A percentile compares a stretch with the other conserved stretches of the same genome.
Evolutionary conservation across 2,888 invertebrate species (phyloP).

Genomic region (Acanthosepion pharaonis): DNA sequence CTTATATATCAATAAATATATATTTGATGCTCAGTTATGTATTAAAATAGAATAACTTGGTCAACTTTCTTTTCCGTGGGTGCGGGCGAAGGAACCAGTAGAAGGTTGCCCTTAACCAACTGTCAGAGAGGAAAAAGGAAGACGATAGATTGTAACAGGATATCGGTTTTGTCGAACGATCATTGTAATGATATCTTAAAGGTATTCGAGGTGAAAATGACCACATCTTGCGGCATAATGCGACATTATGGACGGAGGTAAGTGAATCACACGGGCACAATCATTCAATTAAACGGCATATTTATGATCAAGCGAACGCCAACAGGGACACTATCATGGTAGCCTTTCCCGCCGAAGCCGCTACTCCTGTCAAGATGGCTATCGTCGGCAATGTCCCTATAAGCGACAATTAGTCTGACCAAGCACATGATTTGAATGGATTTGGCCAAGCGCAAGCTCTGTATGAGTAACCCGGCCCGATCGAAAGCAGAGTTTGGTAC

Average conservation of each 20-base stretch:
- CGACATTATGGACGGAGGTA: not conserved
- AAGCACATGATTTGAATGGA: not conserved
- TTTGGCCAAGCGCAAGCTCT: not conserved
- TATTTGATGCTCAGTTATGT: too few species aligned
- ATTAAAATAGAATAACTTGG: not conserved
- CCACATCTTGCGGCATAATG: not conserved
- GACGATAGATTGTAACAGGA: not conserved
- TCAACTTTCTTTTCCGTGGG: not conserved
- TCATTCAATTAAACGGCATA: not conserved
- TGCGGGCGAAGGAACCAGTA: not conserved
- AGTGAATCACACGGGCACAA: not conserved
- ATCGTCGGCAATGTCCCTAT: not conserved
- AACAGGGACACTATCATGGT: not conserved
- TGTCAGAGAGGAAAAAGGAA: not conserved
- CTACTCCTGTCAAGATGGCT: not conserved
- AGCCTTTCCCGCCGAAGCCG: not conserved
- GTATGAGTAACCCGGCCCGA: not conserved
- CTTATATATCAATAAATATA: too few species aligned
- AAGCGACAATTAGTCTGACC: conserved; percentile 33
- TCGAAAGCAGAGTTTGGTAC: not conserved
- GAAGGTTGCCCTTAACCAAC: not conserved
- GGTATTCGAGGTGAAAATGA: not conserved
- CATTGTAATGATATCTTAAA: conserved; percentile 33
- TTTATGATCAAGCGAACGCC: not conserved
- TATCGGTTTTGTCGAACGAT: not conserved